Evolutionary conservation across 2,888 invertebrate genomes (phyloP).

Genomic region (Microplitis deprimator): DNA sequence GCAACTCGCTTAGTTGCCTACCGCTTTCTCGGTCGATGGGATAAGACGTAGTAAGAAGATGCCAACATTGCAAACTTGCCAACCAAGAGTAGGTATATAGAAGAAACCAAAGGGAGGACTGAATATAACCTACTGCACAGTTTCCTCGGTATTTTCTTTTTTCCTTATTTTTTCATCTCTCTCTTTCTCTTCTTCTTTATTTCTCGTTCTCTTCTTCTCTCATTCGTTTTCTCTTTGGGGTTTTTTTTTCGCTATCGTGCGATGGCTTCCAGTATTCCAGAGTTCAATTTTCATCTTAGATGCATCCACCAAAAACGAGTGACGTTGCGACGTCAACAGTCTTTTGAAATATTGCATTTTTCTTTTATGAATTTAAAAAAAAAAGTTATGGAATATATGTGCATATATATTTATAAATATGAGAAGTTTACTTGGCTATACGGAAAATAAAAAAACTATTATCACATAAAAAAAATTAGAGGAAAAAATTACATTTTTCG

Average conservation of each 20-base stretch:
- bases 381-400: neutral
- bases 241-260: slow-evolving; percentile 9
- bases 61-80: slow-evolving; percentile 41
- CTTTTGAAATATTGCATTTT: slow-evolving; percentile 25
- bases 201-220: neutral
- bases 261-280: slow-evolving; percentile 33
- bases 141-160: slow-evolving; percentile 24
- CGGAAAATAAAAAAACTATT: too few relatives aligned
- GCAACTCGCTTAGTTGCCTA: neutral
- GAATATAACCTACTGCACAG: slow-evolving; percentile 9
- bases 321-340: neutral
- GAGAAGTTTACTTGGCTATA: too few relatives aligned
- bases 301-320: slow-evolving; percentile 26
- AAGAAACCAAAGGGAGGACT: neutral
- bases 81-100: slow-evolving; percentile 7
- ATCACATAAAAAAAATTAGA: too few relatives aligned
- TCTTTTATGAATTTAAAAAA: slow-evolving; percentile 31
- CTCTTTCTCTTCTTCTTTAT: neutral
- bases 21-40: slow-evolving; percentile 19
- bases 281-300: slow-evolving; percentile 38
- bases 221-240: neutral
- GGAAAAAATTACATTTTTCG: too few relatives aligned
- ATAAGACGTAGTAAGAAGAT: slow-evolving; percentile 28
- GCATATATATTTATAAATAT: too few relatives aligned
- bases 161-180: neutral